Percentiles rank a stretch among this genome's conserved stretches.
These are phyloP conservation scores for Empidonax alnorum DNA, from an alignment of 2,113 vertebrate genomes.

Conservation along the genomic window DNA sequence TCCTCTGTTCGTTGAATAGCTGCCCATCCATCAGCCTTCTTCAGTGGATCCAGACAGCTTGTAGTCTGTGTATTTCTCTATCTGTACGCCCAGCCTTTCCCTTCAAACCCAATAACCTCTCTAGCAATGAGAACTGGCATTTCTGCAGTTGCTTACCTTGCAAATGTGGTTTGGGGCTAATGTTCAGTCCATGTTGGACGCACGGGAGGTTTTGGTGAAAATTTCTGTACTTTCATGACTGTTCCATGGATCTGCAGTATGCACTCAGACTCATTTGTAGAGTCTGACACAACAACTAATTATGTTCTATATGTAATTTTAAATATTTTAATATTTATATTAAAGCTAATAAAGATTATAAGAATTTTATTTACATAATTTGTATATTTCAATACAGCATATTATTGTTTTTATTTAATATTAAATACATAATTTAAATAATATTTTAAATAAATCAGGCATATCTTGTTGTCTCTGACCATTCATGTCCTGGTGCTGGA, in stretches of 20 bases:
- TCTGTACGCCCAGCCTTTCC: not conserved
- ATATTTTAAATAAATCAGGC: not conserved
- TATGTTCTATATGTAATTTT: not conserved
- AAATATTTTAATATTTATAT: not conserved
- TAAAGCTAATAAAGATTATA: not conserved
- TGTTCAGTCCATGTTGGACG: too few relatives aligned
- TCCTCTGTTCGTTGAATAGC: not conserved
- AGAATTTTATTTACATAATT: not conserved
- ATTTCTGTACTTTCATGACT: not conserved
- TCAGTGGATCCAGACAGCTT: not conserved
- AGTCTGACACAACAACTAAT: not conserved
- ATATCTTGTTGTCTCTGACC: not conserved
- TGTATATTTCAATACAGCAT: not conserved
- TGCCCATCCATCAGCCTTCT: not conserved
- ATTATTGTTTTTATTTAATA: not conserved
- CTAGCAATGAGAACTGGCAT: not conserved
- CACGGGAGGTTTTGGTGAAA: not conserved
- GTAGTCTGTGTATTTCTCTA: not conserved
- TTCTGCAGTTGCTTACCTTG: not conserved
- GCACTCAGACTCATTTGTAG: not conserved
- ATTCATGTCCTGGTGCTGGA: not conserved
- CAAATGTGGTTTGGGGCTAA: not conserved
- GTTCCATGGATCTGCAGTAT: not conserved
- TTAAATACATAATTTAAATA: not conserved
- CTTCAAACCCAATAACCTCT: not conserved